Evolutionary conservation across 2,888 invertebrate species (phyloP).

Genomic region (Arrhopalites spinosus): DNA sequence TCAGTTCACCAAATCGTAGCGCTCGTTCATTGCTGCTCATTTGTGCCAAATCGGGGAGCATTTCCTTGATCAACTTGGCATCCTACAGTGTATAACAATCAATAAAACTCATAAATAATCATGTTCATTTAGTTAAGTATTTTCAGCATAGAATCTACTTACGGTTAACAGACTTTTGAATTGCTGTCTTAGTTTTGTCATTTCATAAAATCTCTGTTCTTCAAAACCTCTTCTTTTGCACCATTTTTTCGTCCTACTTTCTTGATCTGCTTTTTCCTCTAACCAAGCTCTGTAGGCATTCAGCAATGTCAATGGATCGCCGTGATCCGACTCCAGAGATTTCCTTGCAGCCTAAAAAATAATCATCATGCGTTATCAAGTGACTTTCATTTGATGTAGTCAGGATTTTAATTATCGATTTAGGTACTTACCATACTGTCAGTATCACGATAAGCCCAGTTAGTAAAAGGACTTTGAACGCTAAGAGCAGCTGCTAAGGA

Average conservation of each 20-base stretch:
- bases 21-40: slow-evolving; percentile 74
- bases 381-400: background rate
- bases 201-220: slow-evolving; percentile 96
- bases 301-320: slow-evolving; percentile 89
- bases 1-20: slow-evolving; percentile 85
- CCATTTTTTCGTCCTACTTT: slow-evolving; percentile 72
- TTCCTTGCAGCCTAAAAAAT: slow-evolving; percentile 73
- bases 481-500: slow-evolving; percentile 90
- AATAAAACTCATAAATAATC: background rate
- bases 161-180: slow-evolving; percentile 81
- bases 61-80: slow-evolving; percentile 49
- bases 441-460: slow-evolving; percentile 80
- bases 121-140: background rate
- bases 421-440: slow-evolving; percentile 72
- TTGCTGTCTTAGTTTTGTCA: slow-evolving; percentile 89
- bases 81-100: slow-evolving; percentile 42
- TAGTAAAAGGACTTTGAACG: slow-evolving; percentile 91
- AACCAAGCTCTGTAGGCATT: slow-evolving; percentile 90
- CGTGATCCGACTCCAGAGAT: slow-evolving; percentile 88
- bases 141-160: background rate
- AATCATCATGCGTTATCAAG: background rate
- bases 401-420: background rate
- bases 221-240: slow-evolving; percentile 87
- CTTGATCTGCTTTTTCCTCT: slow-evolving; percentile 69
- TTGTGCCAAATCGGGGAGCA: slow-evolving; percentile 55